Conservation (phyloP, 2,888 invertebrate genomes). For the Belgica antarctica region DNA sequence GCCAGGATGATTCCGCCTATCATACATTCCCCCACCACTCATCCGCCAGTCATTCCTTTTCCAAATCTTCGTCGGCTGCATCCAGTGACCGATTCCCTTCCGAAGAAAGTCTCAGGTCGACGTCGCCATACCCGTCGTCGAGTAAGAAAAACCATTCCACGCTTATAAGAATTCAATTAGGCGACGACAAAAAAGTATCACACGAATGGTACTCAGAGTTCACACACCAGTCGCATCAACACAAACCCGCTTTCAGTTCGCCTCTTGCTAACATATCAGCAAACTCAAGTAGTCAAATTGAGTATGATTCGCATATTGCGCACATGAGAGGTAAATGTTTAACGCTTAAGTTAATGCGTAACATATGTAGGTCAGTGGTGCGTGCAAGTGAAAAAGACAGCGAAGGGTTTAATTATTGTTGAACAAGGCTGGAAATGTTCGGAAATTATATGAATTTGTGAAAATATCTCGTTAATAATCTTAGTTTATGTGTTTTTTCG, state of each 20-base stretch:
- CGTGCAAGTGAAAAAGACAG: too few relatives aligned
- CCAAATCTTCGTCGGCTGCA: conserved; percentile 58
- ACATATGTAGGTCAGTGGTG: too few relatives aligned
- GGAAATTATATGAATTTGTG: too few relatives aligned
- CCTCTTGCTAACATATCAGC: conserved; percentile 64
- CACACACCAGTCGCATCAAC: conserved; percentile 35
- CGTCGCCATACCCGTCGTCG: conserved; percentile 45
- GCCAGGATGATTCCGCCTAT: conserved; percentile 60
- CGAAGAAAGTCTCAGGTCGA: conserved; percentile 56
- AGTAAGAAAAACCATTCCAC: conserved; percentile 39
- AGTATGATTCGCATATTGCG: conserved; percentile 83
- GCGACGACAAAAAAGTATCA: conserved; percentile 47
- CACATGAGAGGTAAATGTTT: conserved; percentile 76
- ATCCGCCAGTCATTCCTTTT: conserved; percentile 48
- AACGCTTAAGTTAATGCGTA: too few relatives aligned
- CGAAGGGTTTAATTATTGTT: too few relatives aligned
- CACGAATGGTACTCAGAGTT: conserved; percentile 61
- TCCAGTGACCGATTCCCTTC: conserved; percentile 58
- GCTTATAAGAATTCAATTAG: conserved; percentile 39
- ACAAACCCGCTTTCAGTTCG: conserved; percentile 60
- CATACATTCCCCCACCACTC: conserved; percentile 56
- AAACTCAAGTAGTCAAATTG: conserved; percentile 63
- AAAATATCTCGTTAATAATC: too few relatives aligned
- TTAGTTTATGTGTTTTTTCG: too few relatives aligned
- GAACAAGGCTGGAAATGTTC: too few relatives aligned